These are phyloP conservation scores for Apamea monoglypha DNA, from an alignment of 2,888 invertebrate genomes.

Conservation along the genomic window DNA sequence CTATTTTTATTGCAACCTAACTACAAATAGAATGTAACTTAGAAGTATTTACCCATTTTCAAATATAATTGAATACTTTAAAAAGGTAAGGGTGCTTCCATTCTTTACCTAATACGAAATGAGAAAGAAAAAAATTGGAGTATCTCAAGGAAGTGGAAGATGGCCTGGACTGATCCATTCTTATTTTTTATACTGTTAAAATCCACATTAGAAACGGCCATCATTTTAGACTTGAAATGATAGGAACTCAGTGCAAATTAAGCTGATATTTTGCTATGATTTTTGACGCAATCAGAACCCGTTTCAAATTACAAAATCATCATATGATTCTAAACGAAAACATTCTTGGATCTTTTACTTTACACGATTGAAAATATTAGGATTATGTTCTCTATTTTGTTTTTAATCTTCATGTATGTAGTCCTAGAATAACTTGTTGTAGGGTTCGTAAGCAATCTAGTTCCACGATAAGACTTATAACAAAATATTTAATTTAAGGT, in stretches of 20 bases:
- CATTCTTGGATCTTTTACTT: not conserved
- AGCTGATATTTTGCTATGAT: not conserved
- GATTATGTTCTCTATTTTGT: too few relatives aligned
- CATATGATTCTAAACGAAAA: not conserved
- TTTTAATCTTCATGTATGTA: not conserved
- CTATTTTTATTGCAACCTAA: not conserved
- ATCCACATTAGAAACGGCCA: not conserved
- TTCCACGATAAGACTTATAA: not conserved
- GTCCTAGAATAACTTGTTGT: not conserved
- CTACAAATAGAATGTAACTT: not conserved
- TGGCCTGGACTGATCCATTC: not conserved
- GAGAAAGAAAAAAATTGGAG: not conserved
- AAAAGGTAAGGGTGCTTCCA: not conserved
- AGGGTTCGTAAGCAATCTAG: not conserved
- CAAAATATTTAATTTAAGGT: not conserved
- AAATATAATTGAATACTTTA: not conserved
- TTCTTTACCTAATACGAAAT: not conserved
- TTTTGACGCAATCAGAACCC: not conserved
- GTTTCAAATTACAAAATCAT: not conserved
- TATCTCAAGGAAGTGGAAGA: conserved; percentile 1
- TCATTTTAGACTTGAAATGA: not conserved
- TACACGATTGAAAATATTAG: not conserved
- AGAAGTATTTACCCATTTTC: too few relatives aligned
- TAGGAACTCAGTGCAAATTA: not conserved
- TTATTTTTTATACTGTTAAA: not conserved